Percentiles rank a stretch among this genome's conserved stretches.
These are phyloP conservation scores for Sus cebifrons DNA, from an alignment of 2,797 vertebrate species.

Conservation along the genomic window DNA sequence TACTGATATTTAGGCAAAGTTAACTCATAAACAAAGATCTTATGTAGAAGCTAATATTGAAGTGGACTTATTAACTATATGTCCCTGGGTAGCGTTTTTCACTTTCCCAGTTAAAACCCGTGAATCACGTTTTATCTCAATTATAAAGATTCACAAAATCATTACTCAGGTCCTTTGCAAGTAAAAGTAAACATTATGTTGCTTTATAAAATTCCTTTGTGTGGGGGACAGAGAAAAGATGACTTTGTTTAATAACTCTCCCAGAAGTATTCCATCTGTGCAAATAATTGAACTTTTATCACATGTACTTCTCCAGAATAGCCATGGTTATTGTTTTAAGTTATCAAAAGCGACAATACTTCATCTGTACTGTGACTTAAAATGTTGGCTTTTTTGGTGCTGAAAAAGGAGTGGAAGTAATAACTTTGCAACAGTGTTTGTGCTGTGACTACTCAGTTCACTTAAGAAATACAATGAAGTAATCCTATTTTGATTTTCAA, in stretches of 20 bases:
- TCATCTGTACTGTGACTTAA: slow-evolving; percentile 23
- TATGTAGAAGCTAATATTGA: background rate
- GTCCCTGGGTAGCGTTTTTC: background rate
- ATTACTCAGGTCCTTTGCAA: slow-evolving; percentile 8
- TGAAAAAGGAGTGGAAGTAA: background rate
- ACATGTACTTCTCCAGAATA: background rate
- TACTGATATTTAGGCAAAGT: slow-evolving; percentile 10
- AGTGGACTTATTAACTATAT: background rate
- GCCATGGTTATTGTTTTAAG: slow-evolving; percentile 40
- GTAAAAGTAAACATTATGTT: slow-evolving; percentile 56
- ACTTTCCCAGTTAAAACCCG: background rate
- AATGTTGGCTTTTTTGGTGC: slow-evolving; percentile 28
- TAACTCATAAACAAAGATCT: slow-evolving; percentile 12
- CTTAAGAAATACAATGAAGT: background rate
- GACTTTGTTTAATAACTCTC: slow-evolving; percentile 46
- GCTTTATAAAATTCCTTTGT: slow-evolving; percentile 59
- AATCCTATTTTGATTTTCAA: background rate
- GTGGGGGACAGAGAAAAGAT: slow-evolving; percentile 42
- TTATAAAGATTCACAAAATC: slow-evolving; percentile 40
- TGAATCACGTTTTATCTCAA: slow-evolving; percentile 4
- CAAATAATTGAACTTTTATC: slow-evolving; percentile 42
- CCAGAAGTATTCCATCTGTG: background rate
- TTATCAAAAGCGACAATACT: slow-evolving; percentile 12
- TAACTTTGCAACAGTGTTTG: background rate
- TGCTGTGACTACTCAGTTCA: background rate